These are phyloP conservation scores for Entomobrya multifasciata DNA, from an alignment of 2,888 invertebrate genomes.

Conservation along the genomic window DNA sequence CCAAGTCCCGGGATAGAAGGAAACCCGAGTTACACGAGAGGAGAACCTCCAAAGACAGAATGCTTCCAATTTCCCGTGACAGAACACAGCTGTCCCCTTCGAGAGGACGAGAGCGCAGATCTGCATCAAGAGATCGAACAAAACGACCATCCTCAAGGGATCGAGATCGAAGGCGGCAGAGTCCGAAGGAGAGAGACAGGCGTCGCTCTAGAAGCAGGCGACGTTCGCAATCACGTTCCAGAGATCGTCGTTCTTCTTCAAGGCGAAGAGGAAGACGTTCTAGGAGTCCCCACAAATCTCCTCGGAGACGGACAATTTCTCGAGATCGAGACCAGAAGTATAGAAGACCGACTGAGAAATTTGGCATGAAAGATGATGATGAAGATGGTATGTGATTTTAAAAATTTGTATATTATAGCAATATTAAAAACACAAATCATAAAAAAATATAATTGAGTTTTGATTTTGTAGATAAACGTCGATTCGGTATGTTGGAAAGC, in stretches of 20 bases:
- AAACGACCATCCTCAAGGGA: conserved; percentile 40
- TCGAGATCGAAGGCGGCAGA: not conserved
- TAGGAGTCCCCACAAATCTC: conserved; percentile 80
- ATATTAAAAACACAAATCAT: not conserved
- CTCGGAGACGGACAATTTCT: conserved; percentile 75
- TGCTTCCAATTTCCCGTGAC: conserved; percentile 21
- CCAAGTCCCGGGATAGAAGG: conserved; percentile 41
- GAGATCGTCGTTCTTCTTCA: conserved; percentile 6
- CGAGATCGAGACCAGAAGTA: conserved; percentile 7
- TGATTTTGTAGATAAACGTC: not conserved
- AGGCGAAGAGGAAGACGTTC: conserved; percentile 34
- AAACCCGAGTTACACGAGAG: conserved; percentile 2
- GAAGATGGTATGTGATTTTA: not conserved
- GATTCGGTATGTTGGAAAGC: conserved; percentile 40
- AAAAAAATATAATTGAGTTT: not conserved
- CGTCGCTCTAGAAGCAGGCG: conserved; percentile 42
- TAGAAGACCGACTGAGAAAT: not conserved
- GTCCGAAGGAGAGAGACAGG: conserved; percentile 21
- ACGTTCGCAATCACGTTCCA: conserved; percentile 44
- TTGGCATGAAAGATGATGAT: conserved; percentile 38
- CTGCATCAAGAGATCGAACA: conserved; percentile 40
- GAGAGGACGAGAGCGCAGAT: conserved; percentile 37
- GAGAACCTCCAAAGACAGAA: conserved; percentile 33
- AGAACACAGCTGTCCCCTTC: conserved; percentile 31
- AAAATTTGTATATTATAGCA: too few relatives aligned